Conservation (phyloP, 1,140 invertebrate species). For the Drosophila burlai region DNA sequence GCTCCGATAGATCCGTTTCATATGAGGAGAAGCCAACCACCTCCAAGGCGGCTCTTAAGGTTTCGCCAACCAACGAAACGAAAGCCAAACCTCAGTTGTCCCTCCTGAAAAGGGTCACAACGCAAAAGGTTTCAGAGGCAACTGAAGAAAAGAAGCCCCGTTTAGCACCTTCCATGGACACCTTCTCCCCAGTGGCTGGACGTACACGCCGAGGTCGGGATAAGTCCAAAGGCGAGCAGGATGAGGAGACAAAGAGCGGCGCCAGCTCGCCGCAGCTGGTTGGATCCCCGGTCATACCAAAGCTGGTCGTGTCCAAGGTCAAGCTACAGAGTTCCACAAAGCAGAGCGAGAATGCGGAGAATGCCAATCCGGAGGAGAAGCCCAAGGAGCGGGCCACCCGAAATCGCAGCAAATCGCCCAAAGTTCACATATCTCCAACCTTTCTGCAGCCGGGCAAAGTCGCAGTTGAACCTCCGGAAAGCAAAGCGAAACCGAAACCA, state of each 20-base stretch:
- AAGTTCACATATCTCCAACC: constrained; percentile 63
- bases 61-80: constrained; percentile 7
- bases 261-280: constrained; percentile 24
- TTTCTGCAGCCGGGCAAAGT: constrained; percentile 47
- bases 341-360: constrained; percentile 52
- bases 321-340: constrained; percentile 45
- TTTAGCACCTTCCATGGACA: constrained; percentile 1
- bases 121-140: neutral
- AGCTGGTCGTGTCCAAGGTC: constrained; percentile 53
- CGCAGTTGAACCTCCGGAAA: neutral
- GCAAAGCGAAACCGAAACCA: neutral
- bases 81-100: constrained; percentile 38
- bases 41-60: constrained; percentile 21
- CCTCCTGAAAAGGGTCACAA: constrained; percentile 40
- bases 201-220: constrained; percentile 47
- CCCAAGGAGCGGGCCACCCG: constrained; percentile 24
- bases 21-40: constrained; percentile 43
- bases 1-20: constrained; percentile 1
- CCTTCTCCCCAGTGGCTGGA: constrained; percentile 52
- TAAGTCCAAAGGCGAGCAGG: neutral
- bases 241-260: neutral
- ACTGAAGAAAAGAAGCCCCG: constrained; percentile 39
- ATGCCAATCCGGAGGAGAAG: constrained; percentile 44
- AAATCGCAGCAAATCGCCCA: constrained; percentile 74
- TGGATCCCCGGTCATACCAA: constrained; percentile 71